Conservation (phyloP, 2,113 vertebrate species). For the Myrmecobius fasciatus region DNA sequence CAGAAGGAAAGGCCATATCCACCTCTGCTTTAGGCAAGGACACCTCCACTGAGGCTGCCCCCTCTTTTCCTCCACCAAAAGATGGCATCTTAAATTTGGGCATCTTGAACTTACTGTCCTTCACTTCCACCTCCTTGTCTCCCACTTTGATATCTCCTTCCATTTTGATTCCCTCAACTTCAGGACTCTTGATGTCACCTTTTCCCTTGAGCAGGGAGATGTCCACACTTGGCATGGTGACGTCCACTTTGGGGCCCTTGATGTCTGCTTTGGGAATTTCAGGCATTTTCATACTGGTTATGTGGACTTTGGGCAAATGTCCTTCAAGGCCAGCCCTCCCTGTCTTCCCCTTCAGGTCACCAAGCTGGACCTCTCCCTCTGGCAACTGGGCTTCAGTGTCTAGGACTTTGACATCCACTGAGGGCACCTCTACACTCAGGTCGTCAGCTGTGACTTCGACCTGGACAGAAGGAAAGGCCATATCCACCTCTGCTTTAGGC, state of each 20-base stretch:
- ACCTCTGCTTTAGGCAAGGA: neutral
- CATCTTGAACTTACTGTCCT: conserved; percentile 52
- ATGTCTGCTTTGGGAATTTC: no score
- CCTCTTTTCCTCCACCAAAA: conserved; percentile 49
- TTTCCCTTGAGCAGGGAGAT: no score
- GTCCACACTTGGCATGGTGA: no score
- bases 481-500: neutral
- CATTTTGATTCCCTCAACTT: neutral
- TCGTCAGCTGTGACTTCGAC: no score
- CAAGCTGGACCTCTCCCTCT: neutral
- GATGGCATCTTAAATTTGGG: conserved; percentile 79
- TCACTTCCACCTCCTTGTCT: accelerated
- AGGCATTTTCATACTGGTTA: no score
- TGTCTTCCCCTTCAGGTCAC: neutral
- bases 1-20: accelerated
- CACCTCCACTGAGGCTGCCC: accelerated
- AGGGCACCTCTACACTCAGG: neutral
- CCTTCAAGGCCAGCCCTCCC: accelerated
- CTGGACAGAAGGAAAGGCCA: accelerated
- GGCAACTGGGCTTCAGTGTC: neutral
- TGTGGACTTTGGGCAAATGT: no score
- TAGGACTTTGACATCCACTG: neutral
- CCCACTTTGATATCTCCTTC: neutral
- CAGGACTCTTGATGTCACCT: no score
- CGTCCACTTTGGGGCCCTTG: no score